A percentile compares a stretch with the other conserved stretches of the same genome.
Conservation (phyloP, 2,797 vertebrate genomes). For the Miichthys miiuy region DNA sequence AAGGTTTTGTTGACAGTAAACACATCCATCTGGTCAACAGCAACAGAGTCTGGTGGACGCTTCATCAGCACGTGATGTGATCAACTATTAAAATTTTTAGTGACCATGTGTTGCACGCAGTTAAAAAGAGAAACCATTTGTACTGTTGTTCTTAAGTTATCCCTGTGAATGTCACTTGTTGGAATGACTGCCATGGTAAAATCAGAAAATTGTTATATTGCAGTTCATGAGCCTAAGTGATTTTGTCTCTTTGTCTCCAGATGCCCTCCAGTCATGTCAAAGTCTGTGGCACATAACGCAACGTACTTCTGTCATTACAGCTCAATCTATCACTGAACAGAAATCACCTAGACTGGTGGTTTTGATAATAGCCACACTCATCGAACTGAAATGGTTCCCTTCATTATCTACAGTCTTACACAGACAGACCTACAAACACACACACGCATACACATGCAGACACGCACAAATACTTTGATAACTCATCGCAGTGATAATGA, state of each 20-base stretch:
- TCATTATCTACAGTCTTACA: constrained; percentile 57
- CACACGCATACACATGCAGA: constrained; percentile 35
- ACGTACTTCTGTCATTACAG: constrained; percentile 60
- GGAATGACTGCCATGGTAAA: constrained; percentile 26
- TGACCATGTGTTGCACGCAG: not conserved
- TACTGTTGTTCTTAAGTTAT: not conserved
- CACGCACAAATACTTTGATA: constrained; percentile 79
- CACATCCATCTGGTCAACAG: constrained; percentile 80
- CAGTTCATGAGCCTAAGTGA: constrained; percentile 43
- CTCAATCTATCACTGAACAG: constrained; percentile 56
- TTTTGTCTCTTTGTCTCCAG: constrained; percentile 40
- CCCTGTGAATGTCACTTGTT: constrained; percentile 44
- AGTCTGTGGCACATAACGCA: constrained; percentile 55
- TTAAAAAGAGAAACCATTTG: constrained; percentile 11
- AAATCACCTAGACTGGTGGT: constrained; percentile 54
- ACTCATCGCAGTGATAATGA: constrained; percentile 74
- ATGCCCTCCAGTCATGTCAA: constrained; percentile 52
- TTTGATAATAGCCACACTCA: constrained; percentile 67
- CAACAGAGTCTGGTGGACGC: constrained; percentile 64
- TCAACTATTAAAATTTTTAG: constrained; percentile 21
- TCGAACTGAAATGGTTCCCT: constrained; percentile 62
- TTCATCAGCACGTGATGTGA: constrained; percentile 33
- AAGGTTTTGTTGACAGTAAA: constrained; percentile 82
- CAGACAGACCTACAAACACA: constrained; percentile 45
- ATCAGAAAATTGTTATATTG: constrained; percentile 10